Conservation (phyloP, 1,140 invertebrate species). For the Rhagoletis zephyria region DNA sequence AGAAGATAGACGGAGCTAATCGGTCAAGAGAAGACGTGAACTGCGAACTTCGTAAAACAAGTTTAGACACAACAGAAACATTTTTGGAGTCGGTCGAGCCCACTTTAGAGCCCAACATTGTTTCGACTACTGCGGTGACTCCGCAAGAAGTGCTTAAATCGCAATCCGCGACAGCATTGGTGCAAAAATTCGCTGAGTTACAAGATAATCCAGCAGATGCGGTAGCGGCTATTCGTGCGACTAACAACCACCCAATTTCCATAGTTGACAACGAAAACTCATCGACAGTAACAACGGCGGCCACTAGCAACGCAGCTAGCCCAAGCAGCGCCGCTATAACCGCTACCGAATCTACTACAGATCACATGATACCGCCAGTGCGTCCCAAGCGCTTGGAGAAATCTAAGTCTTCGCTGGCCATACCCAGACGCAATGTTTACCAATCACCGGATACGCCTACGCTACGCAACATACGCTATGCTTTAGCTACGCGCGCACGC, state of each 20-base stretch:
- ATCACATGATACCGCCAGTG: neutral
- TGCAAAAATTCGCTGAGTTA: neutral
- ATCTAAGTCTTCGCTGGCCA: constrained; percentile 64
- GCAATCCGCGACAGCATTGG: neutral
- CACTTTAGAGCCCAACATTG: neutral
- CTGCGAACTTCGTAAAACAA: neutral
- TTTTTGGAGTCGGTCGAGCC: neutral
- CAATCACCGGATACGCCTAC: constrained; percentile 65
- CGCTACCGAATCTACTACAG: neutral
- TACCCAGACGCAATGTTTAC: constrained; percentile 62
- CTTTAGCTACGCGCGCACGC: constrained; percentile 48
- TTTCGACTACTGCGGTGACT: neutral
- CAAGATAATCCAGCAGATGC: neutral
- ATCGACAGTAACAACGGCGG: neutral
- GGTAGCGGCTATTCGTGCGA: no score
- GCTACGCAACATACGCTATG: constrained; percentile 55
- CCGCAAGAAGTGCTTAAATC: neutral
- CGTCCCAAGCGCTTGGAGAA: constrained; percentile 71
- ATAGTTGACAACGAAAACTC: neutral
- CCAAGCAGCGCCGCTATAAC: neutral
- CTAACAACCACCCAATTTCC: neutral
- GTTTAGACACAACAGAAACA: neutral
- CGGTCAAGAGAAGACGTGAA: no score
- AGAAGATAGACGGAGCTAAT: neutral
- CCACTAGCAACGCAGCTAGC: neutral